Conservation (phyloP, 2,113 vertebrate species). For the Dromaius novaehollandiae region DNA sequence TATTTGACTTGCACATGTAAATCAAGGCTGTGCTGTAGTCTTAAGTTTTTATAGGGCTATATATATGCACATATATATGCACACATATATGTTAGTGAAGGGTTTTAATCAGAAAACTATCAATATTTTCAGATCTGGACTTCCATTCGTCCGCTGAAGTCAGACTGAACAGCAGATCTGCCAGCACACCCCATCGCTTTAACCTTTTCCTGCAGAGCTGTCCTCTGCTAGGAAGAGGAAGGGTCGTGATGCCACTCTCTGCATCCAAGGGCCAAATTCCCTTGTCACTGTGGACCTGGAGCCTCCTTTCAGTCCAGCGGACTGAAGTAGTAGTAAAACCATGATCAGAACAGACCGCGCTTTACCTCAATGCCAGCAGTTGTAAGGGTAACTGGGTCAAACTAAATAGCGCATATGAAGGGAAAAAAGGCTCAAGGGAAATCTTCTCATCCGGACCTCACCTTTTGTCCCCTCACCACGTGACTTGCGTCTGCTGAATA, state of each 20-base stretch:
- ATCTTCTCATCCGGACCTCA: conserved; percentile 12
- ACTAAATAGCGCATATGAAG: accelerated
- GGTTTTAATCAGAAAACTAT: background rate
- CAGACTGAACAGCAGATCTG: background rate
- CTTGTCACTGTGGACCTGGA: background rate
- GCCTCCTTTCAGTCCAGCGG: background rate
- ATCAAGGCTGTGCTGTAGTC: background rate
- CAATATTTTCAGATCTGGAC: background rate
- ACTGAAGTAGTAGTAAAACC: background rate
- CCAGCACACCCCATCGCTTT: background rate
- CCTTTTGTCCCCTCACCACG: background rate
- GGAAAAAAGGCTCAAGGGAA: background rate
- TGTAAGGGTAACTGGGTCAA: background rate
- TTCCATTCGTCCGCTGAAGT: background rate
- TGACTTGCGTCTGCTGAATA: background rate
- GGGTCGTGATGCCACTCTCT: background rate
- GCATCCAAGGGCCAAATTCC: background rate
- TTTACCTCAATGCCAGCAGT: background rate
- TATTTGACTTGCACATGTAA: background rate
- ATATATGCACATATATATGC: background rate
- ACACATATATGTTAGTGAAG: background rate
- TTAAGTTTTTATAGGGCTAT: background rate
- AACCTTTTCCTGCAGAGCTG: background rate
- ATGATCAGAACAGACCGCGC: background rate
- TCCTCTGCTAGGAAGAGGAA: background rate